These are phyloP conservation scores for Scaeva pyrastri DNA, from an alignment of 2,888 invertebrate genomes.

Conservation along the genomic window DNA sequence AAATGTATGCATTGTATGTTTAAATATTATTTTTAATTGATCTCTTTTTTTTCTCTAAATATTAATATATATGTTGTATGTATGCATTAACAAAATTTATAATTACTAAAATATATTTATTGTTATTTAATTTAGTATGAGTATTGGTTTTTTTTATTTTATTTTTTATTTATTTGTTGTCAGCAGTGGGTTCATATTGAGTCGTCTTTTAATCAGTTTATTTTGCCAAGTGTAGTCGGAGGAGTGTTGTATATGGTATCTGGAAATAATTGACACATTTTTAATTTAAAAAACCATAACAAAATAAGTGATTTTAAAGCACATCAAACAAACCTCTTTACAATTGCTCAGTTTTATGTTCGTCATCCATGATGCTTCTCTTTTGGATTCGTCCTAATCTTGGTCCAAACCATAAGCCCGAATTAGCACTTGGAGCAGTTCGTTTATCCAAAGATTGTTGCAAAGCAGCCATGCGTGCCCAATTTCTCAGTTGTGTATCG, in stretches of 20 bases:
- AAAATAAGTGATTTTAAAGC: background rate
- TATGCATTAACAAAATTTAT: conserved; percentile 14
- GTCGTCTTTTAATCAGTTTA: background rate
- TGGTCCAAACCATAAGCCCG: conserved; percentile 89
- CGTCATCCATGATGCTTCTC: conserved; percentile 71
- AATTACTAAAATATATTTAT: conserved; percentile 18
- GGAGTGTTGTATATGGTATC: background rate
- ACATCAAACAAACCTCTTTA: conserved; percentile 67
- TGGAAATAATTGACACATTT: background rate
- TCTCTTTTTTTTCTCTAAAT: conserved; percentile 21
- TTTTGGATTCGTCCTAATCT: conserved; percentile 86
- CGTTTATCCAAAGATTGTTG: conserved; percentile 82
- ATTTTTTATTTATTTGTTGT: conserved; percentile 5
- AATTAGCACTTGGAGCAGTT: conserved; percentile 82
- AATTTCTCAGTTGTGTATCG: conserved; percentile 82
- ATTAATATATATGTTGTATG: background rate
- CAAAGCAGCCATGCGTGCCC: conserved; percentile 81
- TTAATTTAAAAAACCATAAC: background rate
- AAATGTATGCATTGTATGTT: background rate
- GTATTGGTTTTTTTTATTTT: background rate
- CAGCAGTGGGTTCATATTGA: conserved; percentile 17
- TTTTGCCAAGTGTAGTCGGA: background rate
- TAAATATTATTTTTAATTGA: conserved; percentile 29
- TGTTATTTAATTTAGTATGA: conserved; percentile 1
- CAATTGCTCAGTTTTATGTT: conserved; percentile 76